Evolutionary conservation across 2,888 invertebrate genomes (phyloP).

Genomic region (Mythimna impura): DNA sequence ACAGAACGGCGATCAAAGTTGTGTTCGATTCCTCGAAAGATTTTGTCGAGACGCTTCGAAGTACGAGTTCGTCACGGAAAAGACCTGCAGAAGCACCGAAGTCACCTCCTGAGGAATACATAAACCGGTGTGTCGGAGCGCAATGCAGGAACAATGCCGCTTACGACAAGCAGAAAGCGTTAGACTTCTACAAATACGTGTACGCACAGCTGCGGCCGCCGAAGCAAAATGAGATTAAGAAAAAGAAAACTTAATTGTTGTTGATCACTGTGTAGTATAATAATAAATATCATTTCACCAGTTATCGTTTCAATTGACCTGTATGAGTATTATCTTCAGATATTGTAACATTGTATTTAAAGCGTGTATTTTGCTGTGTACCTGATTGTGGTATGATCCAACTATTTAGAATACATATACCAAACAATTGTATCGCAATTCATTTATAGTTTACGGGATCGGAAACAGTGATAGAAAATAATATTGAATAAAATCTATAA

Average conservation of each 20-base stretch:
- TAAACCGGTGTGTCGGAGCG: slow-evolving; percentile 79
- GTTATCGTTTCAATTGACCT: slow-evolving; percentile 58
- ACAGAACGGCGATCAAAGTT: slow-evolving; percentile 84
- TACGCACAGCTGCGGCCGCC: slow-evolving; percentile 86
- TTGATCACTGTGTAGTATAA: slow-evolving; percentile 36
- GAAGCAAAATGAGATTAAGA: slow-evolving; percentile 72
- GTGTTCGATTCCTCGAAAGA: slow-evolving; percentile 86
- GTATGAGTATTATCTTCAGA: slow-evolving; percentile 19
- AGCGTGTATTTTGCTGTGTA: slow-evolving; percentile 17
- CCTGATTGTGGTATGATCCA: not conserved
- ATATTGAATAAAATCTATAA: not conserved
- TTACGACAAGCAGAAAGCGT: slow-evolving; percentile 85
- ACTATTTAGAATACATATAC: not conserved
- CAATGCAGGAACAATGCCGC: slow-evolving; percentile 82
- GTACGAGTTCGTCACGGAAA: slow-evolving; percentile 76
- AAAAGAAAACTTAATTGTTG: slow-evolving; percentile 72
- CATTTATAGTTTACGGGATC: not conserved
- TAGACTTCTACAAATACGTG: slow-evolving; percentile 88
- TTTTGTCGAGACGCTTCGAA: slow-evolving; percentile 85
- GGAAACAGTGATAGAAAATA: not conserved
- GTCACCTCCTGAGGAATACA: slow-evolving; percentile 74
- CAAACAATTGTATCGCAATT: not conserved
- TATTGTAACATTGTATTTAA: slow-evolving; percentile 28
- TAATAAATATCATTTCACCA: slow-evolving; percentile 63
- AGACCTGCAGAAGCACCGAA: slow-evolving; percentile 72